Conservation (phyloP, 2,113 vertebrate genomes). For the Hydropotes inermis region DNA sequence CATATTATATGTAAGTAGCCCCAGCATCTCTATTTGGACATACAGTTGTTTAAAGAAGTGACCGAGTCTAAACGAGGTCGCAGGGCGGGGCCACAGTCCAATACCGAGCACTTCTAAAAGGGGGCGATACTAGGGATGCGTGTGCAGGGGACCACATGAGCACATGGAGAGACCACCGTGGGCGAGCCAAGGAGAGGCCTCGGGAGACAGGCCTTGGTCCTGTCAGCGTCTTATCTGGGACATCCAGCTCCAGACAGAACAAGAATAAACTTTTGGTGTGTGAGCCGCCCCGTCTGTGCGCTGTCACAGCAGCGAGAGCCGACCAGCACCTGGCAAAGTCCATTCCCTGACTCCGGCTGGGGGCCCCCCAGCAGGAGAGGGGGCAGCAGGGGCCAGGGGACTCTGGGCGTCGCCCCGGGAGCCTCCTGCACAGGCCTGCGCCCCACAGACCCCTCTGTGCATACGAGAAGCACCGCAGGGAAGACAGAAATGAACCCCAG, state of each 20-base stretch:
- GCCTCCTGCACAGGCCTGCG: not conserved
- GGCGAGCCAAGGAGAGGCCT: not conserved
- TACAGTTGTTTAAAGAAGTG: not conserved
- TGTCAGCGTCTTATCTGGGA: not conserved
- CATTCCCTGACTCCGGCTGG: not conserved
- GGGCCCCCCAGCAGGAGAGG: not conserved
- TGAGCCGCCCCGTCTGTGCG: not conserved
- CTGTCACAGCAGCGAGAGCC: not conserved
- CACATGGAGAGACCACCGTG: not conserved
- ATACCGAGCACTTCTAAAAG: not conserved
- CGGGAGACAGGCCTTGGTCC: not conserved
- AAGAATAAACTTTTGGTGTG: not conserved
- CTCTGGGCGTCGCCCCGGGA: accelerated
- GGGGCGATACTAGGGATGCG: not conserved
- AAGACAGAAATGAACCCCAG: not conserved
- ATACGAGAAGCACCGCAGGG: not conserved
- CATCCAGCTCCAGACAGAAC: not conserved
- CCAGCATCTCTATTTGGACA: not conserved
- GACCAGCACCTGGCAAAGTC: not conserved
- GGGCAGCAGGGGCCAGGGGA: not conserved
- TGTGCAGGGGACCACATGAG: not conserved
- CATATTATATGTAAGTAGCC: not conserved
- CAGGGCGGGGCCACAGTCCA: not conserved
- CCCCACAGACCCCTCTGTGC: too few relatives aligned
- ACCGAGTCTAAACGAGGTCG: not conserved